Percentiles rank a stretch among this genome's conserved stretches.
Evolutionary conservation across 2,113 vertebrate species (phyloP).

Genomic region (Phaetusa simplex): DNA sequence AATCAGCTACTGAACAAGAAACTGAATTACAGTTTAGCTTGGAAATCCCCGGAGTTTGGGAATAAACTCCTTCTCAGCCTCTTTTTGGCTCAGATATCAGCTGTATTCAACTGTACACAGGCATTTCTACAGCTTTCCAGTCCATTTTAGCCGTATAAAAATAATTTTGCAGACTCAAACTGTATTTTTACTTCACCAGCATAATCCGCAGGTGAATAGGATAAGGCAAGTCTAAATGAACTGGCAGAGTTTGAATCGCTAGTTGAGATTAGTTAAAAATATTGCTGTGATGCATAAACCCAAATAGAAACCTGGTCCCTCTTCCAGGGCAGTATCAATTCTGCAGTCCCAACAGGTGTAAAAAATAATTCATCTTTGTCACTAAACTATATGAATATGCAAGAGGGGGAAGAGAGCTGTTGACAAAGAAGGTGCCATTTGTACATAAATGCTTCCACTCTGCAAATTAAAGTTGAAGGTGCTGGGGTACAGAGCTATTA

Average conservation of each 20-base stretch:
- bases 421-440: background rate
- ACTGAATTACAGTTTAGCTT: background rate
- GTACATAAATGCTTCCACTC: background rate
- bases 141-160: background rate
- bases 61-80: background rate
- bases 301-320: slow-evolving; percentile 50
- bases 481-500: background rate
- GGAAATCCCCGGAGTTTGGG: background rate
- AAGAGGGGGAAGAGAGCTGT: background rate
- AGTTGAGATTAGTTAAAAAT: slow-evolving; percentile 60
- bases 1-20: background rate
- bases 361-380: slow-evolving; percentile 61
- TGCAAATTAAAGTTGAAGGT: background rate
- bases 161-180: background rate
- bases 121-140: background rate
- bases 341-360: slow-evolving; percentile 57
- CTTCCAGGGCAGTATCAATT: slow-evolving; percentile 3
- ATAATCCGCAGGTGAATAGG: background rate
- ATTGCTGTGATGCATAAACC: slow-evolving; percentile 53
- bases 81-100: background rate
- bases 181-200: background rate
- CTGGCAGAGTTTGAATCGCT: background rate
- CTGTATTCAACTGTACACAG: background rate
- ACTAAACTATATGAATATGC: background rate
- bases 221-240: slow-evolving; percentile 10